Evolutionary conservation across 2,888 invertebrate species (phyloP).

Genomic region (Amblyjoppa proteus): DNA sequence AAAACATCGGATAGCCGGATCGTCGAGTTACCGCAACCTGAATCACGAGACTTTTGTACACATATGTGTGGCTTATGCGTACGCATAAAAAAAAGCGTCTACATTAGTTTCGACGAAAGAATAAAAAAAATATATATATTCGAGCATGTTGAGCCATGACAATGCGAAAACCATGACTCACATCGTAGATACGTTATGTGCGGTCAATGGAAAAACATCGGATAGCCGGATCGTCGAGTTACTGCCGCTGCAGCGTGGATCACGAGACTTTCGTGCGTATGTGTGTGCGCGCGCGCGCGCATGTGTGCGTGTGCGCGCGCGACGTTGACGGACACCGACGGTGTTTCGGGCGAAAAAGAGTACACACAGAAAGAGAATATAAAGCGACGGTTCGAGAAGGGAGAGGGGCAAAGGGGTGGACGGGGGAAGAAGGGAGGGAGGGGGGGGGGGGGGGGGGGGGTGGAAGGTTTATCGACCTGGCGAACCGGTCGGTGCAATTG

Average conservation of each 20-base stretch:
- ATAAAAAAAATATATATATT: no score
- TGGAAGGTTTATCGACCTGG: constrained; percentile 70
- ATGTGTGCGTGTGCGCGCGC: constrained; percentile 6
- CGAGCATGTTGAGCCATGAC: background rate
- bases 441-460: background rate
- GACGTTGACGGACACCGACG: constrained; percentile 12
- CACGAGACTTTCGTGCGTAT: background rate
- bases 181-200: background rate
- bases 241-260: background rate
- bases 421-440: background rate
- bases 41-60: background rate
- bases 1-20: background rate
- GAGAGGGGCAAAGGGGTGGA: background rate
- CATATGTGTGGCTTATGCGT: no score
- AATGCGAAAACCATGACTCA: constrained; percentile 7
- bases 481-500: constrained; percentile 60
- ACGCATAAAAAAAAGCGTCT: no score
- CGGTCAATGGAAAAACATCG: constrained; percentile 14
- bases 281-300: background rate
- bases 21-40: background rate
- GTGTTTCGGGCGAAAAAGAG: constrained; percentile 21
- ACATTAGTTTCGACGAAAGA: no score
- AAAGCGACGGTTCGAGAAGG: constrained; percentile 18
- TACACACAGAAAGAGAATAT: constrained; percentile 13
- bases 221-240: background rate